Percentiles rank a stretch among this genome's conserved stretches.
Evolutionary conservation across 2,888 invertebrate species (phyloP).

Genomic region (Torymus auratus): DNA sequence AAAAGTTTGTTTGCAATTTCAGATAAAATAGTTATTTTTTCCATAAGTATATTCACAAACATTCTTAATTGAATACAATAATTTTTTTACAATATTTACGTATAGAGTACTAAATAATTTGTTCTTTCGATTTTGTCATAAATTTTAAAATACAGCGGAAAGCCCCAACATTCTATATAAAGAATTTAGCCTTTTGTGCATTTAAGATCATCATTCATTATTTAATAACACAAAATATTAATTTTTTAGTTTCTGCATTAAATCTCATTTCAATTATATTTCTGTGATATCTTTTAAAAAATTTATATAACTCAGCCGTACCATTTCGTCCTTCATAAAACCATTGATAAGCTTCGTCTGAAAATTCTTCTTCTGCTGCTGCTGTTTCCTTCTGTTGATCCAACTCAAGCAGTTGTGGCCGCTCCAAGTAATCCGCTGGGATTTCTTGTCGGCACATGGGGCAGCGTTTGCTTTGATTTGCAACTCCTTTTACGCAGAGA

Average conservation of each 20-base stretch:
- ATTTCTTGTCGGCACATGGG: slow-evolving; percentile 95
- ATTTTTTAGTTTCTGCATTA: too few species aligned
- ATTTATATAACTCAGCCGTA: slow-evolving; percentile 67
- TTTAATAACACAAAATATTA: slow-evolving; percentile 65
- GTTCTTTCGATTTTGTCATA: background rate
- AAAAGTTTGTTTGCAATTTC: too few species aligned
- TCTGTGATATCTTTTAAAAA: too few species aligned
- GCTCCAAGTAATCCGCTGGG: slow-evolving; percentile 91
- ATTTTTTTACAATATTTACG: too few species aligned
- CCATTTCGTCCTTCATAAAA: slow-evolving; percentile 97
- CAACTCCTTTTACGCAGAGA: slow-evolving; percentile 95
- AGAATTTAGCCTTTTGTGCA: too few species aligned
- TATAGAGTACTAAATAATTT: too few species aligned
- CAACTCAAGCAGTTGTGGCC: slow-evolving; percentile 86
- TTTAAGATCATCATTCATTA: slow-evolving; percentile 57
- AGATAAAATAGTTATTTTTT: slow-evolving; percentile 8
- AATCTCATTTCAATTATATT: too few species aligned
- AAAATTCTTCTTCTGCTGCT: slow-evolving; percentile 54
- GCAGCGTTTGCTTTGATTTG: slow-evolving; percentile 91
- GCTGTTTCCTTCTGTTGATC: slow-evolving; percentile 76
- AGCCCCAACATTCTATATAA: too few species aligned
- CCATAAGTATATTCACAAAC: too few species aligned
- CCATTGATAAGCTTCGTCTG: slow-evolving; percentile 89
- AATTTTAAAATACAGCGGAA: background rate
- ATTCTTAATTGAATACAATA: too few species aligned